Percentiles rank a stretch among this genome's conserved stretches.
phyloP scores from a whole-genome alignment of 2,113 vertebrate species.

The Chionomys nivalis region DNA sequence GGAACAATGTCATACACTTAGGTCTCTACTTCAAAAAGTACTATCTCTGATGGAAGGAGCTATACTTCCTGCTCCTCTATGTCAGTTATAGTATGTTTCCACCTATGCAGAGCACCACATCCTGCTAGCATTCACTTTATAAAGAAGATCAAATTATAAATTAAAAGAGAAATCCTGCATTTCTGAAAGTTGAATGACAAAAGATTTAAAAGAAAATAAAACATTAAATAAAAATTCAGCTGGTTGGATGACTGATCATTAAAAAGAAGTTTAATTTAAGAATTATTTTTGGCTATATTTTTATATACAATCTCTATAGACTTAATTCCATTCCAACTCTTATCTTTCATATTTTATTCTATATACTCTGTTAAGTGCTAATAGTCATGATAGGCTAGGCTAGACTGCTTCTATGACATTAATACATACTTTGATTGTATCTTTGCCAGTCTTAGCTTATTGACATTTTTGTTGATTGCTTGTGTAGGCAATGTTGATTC shows the following conservation, averaged over 20 bases:
- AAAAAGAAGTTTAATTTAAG: conserved; percentile 62
- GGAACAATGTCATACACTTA: background rate
- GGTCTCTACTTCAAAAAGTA: background rate
- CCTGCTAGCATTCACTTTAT: conserved; percentile 57
- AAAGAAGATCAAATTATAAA: conserved; percentile 56
- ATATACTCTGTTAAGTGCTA: conserved; percentile 57
- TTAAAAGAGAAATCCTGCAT: conserved; percentile 58
- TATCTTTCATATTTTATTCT: conserved; percentile 58
- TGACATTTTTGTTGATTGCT: conserved; percentile 62
- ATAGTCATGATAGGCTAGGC: conserved; percentile 30
- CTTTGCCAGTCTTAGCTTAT: conserved; percentile 42
- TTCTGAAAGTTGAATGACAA: conserved; percentile 62
- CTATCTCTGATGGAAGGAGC: background rate
- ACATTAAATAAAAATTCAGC: conserved; percentile 61
- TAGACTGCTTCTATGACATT: conserved; percentile 49
- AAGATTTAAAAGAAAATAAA: background rate
- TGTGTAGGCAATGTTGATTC: conserved; percentile 42
- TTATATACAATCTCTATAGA: conserved; percentile 29
- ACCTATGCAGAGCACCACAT: background rate
- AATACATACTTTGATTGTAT: conserved; percentile 42
- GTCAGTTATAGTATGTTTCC: conserved; percentile 5
- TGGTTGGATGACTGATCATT: conserved; percentile 62
- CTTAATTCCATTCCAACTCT: conserved; percentile 50
- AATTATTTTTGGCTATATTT: conserved; percentile 68
- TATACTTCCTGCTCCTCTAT: background rate